phyloP scores from a whole-genome alignment of 2,888 invertebrate species.

The Drosophila pseudotalamancana region DNA sequence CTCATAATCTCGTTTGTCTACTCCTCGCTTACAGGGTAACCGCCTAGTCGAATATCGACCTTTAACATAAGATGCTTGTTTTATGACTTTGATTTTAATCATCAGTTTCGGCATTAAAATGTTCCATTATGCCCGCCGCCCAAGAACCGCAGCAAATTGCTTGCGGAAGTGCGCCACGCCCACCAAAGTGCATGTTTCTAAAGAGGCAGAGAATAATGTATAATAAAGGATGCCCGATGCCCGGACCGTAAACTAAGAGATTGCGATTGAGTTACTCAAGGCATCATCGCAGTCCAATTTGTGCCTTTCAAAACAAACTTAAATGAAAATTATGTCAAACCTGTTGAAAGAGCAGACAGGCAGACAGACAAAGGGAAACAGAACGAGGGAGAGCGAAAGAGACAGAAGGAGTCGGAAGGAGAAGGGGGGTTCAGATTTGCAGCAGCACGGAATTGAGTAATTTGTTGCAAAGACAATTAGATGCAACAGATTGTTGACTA shows the following conservation, averaged over 20 bases:
- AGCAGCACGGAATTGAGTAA: constrained; percentile 68
- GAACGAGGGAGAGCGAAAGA: not conserved
- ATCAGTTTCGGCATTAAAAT: constrained; percentile 76
- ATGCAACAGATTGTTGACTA: constrained; percentile 79
- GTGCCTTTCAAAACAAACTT: constrained; percentile 74
- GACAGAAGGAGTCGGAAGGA: not conserved
- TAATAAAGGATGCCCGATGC: not conserved
- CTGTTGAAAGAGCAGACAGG: constrained; percentile 50
- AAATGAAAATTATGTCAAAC: constrained; percentile 77
- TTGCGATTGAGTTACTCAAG: constrained; percentile 65
- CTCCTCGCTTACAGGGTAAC: constrained; percentile 3
- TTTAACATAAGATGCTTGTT: constrained; percentile 11
- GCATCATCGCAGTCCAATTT: constrained; percentile 53
- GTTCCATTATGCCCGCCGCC: constrained; percentile 68
- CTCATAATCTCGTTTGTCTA: too few relatives aligned
- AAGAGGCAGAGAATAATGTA: constrained; percentile 5
- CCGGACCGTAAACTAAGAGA: constrained; percentile 11
- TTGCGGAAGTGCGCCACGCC: constrained; percentile 78
- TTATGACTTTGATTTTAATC: constrained; percentile 72
- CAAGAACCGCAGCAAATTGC: constrained; percentile 67
- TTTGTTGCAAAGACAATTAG: constrained; percentile 75
- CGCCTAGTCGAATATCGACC: not conserved
- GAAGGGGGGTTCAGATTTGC: constrained; percentile 18
- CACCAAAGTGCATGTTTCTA: constrained; percentile 57
- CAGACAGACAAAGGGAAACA: not conserved